phyloP scores from a whole-genome alignment of 2,113 vertebrate genomes.

The Dromiciops gliroides region DNA sequence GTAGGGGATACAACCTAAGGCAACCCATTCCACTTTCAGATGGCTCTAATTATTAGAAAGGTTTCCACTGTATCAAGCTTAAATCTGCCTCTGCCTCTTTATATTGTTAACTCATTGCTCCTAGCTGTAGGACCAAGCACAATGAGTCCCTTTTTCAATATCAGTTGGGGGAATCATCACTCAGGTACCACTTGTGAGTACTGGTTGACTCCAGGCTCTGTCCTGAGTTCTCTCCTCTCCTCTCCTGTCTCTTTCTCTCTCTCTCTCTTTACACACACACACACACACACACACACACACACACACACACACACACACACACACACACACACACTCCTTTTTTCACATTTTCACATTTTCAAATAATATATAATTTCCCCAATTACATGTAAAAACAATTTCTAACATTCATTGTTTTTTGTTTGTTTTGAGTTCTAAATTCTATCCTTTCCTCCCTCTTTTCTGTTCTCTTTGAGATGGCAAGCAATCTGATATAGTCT shows the following conservation, averaged over 20 bases:
- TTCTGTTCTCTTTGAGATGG: too few relatives aligned
- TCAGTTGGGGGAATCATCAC: neutral
- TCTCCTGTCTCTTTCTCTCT: too few relatives aligned
- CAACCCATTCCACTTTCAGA: neutral
- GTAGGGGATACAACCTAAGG: neutral
- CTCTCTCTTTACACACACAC: too few relatives aligned
- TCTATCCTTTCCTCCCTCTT: too few relatives aligned
- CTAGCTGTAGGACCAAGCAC: neutral
- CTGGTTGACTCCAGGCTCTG: neutral
- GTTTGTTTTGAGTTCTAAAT: too few relatives aligned
- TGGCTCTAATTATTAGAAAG: neutral
- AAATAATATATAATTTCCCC: too few relatives aligned
- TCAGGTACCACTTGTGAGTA: neutral
- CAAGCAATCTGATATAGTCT: neutral
- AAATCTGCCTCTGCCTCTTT: neutral
- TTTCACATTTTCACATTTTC: too few relatives aligned
- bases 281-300: too few relatives aligned
- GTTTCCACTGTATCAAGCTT: neutral
- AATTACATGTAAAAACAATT: too few relatives aligned
- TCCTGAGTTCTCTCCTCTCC: neutral
- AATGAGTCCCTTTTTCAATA: neutral
- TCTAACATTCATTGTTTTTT: too few relatives aligned
- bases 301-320: too few relatives aligned
- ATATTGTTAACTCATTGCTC: neutral
- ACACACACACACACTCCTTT: too few relatives aligned